Base-by-base conservation (phyloP, 92 coral and sea anemone genomes). In the Actinernus sp. region DNA sequence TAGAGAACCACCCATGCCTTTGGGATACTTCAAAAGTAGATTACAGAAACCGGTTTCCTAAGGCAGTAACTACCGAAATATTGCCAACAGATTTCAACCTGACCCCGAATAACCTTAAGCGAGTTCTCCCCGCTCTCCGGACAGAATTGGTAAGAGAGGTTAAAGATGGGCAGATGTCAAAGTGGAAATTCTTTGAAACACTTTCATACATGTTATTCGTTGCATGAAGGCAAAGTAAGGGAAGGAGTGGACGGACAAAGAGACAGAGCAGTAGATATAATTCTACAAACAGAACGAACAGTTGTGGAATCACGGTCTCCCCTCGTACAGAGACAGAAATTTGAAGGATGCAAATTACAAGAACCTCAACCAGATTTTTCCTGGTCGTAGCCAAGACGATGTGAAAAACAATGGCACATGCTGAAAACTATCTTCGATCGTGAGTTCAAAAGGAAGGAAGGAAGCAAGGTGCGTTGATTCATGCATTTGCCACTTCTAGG, bases 311-410 rank as follows among this genome's bases (percentile, higher is more conserved):
- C n/a, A n/a, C n/a, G n/a, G n/a, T 12, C 68, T 65, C 12, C 17
- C 60, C 0, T 57, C 85, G 4, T 67, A 78, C 58, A 41, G 8
- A 26, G 79, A 61, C 86, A 79, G 77, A 26, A 79, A 63, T 58
- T 53, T 60, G 32, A 61, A 61, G 38, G 65, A 68, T 17, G 48
- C 61, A 0, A 79, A 20, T 17, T 69, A 32, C 40, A 37, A 49
- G 16, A 69, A 55, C 25, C 38, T 80, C 0, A 3, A 4, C 12
- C 74, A 70, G 31, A 3, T 79, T 31, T 26, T 79, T 14, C 74
- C 74, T 6, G 52, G 54, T 11, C 5, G 52, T 25, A 78, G 71
- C 44, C 38, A 50, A 2, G 78, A 51, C 0, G 78, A 68, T 4
- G 44, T 78, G 0, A 71, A 26, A 71, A 47, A 3, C 73, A 38